Evolutionary conservation across 1,140 invertebrate species (phyloP).

Genomic region (Conus betulinus): DNA sequence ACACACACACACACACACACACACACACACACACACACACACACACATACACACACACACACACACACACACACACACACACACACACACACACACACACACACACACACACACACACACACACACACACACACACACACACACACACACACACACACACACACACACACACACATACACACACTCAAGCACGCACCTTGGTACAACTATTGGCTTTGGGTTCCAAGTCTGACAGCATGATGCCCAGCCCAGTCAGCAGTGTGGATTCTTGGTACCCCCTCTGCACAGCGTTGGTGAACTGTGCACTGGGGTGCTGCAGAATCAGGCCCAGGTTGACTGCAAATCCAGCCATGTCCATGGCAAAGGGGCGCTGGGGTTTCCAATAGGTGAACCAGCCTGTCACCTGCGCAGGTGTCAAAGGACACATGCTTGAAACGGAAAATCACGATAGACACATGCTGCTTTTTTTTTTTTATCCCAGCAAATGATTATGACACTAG

Average conservation of each 20-base stretch:
- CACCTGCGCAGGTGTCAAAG: conserved; percentile 78
- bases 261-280: conserved; percentile 95
- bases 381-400: conserved; percentile 91
- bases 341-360: conserved; percentile 99
- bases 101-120: neutral
- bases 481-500: neutral
- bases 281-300: conserved; percentile 89
- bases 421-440: neutral
- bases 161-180: neutral
- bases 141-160: neutral
- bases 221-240: conserved; percentile 88
- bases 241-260: conserved; percentile 87
- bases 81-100: too few species aligned
- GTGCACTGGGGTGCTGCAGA: conserved; percentile 84
- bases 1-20: too few species aligned
- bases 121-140: neutral
- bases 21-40: too few species aligned
- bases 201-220: conserved; percentile 92
- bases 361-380: conserved; percentile 93
- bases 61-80: too few species aligned
- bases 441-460: neutral
- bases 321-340: conserved; percentile 92
- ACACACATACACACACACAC: too few species aligned
- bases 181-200: conserved; percentile 79
- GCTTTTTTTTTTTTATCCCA: neutral